Conservation (phyloP, 2,888 invertebrate species). For the Perizoma flavofasciatum region DNA sequence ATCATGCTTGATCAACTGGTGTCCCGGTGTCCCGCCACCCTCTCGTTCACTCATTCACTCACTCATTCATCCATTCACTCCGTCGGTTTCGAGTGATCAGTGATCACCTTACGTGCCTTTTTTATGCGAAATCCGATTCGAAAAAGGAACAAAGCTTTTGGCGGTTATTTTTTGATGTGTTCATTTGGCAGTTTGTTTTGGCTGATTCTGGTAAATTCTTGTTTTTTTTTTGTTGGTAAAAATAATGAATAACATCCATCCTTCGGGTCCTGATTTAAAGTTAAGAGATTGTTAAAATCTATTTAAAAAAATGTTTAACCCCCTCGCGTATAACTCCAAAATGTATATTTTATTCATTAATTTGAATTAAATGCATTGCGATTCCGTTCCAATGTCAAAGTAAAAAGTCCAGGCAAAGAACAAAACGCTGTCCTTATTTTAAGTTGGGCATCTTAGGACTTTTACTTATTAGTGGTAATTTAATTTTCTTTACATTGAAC, state of each 20-base stretch:
- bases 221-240: slow-evolving; percentile 6
- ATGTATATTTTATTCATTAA: no score
- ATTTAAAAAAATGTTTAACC: no score
- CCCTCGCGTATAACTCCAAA: no score
- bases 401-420: no score
- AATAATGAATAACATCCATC: no score
- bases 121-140: slow-evolving; percentile 53
- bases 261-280: not conserved
- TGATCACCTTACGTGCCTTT: slow-evolving; percentile 69
- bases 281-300: no score
- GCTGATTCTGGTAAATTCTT: not conserved
- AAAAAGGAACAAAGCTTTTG: slow-evolving; percentile 49
- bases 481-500: no score
- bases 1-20: slow-evolving; percentile 81
- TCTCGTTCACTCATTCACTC: slow-evolving; percentile 66
- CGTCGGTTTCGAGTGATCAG: slow-evolving; percentile 76
- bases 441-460: no score
- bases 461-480: no score
- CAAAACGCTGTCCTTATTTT: no score
- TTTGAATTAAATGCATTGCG: no score
- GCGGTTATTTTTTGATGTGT: slow-evolving; percentile 37
- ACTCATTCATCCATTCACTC: slow-evolving; percentile 59
- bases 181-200: slow-evolving; percentile 10
- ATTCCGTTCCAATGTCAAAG: no score
- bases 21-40: slow-evolving; percentile 61